Percentiles rank a stretch among this genome's conserved stretches.
These are phyloP conservation scores for Centruroides sculpturatus DNA, from an alignment of 1,140 invertebrate genomes.

Conservation along the genomic window DNA sequence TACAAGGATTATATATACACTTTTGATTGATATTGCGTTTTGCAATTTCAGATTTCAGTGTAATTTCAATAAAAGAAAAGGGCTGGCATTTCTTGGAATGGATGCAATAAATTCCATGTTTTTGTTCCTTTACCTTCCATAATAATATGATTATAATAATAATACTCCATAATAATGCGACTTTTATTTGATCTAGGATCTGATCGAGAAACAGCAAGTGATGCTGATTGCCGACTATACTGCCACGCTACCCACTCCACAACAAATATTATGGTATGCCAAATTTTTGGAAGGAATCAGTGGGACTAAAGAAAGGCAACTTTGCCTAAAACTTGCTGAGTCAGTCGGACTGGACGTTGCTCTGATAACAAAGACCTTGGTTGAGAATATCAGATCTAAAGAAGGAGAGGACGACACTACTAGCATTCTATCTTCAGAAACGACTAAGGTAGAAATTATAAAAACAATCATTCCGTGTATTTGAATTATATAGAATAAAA, in stretches of 20 bases:
- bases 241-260: slow-evolving; percentile 48
- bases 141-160: too few species aligned
- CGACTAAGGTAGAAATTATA: slow-evolving; percentile 23
- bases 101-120: too few species aligned
- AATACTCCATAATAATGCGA: slow-evolving; percentile 24
- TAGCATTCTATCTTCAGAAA: slow-evolving; percentile 10
- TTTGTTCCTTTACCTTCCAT: too few species aligned
- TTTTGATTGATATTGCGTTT: too few species aligned
- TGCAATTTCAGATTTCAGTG: too few species aligned
- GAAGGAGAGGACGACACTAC: not conserved
- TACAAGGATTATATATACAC: too few species aligned
- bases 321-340: slow-evolving; percentile 48
- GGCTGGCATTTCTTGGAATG: too few species aligned
- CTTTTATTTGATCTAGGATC: slow-evolving; percentile 35
- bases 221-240: slow-evolving; percentile 69
- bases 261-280: slow-evolving; percentile 62
- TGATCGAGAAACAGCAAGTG: slow-evolving; percentile 58
- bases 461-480: too few species aligned
- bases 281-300: slow-evolving; percentile 46
- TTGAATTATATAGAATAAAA: too few species aligned
- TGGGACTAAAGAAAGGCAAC: slow-evolving; percentile 40
- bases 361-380: slow-evolving; percentile 62
- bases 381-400: slow-evolving; percentile 48
- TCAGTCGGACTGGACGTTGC: slow-evolving; percentile 65
- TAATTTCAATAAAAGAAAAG: too few species aligned